Conservation (phyloP, 2,888 invertebrate species). For the Eretmocerus hayati region DNA sequence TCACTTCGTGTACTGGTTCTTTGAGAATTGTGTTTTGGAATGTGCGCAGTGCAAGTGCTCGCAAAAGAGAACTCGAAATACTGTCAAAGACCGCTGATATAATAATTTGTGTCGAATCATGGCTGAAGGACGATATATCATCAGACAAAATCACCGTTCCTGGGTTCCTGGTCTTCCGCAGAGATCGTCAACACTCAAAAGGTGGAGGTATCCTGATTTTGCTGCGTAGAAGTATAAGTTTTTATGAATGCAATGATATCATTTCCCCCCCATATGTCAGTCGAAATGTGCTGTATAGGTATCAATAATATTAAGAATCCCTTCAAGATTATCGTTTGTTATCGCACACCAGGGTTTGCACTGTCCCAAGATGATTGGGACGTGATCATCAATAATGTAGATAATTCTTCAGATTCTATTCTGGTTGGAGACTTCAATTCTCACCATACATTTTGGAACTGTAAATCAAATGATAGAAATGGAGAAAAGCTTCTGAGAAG, state of each 20-base stretch:
- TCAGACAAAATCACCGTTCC: too few species aligned
- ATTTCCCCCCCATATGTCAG: neutral
- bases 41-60: too few species aligned
- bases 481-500: neutral
- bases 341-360: constrained; percentile 1
- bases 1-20: too few species aligned
- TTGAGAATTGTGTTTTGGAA: too few species aligned
- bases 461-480: constrained; percentile 3
- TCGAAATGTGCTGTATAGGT: neutral
- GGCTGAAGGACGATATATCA: too few species aligned
- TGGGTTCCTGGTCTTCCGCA: too few species aligned
- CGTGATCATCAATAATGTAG: neutral
- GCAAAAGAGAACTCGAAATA: too few species aligned
- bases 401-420: neutral
- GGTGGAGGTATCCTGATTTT: neutral
- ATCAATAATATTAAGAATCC: neutral
- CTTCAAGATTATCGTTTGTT: neutral
- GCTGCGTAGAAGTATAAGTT: neutral
- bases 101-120: too few species aligned
- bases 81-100: too few species aligned
- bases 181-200: too few species aligned
- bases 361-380: constrained; percentile 3
- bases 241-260: neutral
- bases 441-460: constrained; percentile 12
- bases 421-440: constrained; percentile 15